Evolutionary conservation across 1,140 invertebrate species (phyloP), one percentile per base, ranked within the genome.

Genomic region (Mamestra configurata): DNA sequence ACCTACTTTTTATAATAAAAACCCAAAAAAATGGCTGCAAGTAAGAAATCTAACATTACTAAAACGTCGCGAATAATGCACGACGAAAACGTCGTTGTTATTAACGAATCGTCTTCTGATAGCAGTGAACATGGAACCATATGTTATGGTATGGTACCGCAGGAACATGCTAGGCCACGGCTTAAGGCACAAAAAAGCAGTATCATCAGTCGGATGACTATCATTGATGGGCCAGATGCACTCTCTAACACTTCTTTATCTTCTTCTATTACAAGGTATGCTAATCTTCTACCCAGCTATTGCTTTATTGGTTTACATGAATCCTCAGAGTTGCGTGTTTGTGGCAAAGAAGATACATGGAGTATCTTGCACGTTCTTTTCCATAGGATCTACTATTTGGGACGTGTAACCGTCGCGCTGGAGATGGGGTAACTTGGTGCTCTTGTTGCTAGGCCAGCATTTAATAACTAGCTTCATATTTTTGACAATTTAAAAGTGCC

Each of bases 191-290:
- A 37, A 1, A 55, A n/a, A 7, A 66, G 40, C 15, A 70, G 22
- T 27, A 22, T 13, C 10, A 31, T 13, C 20, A 31, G 68, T 22
- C 46, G 57, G 2, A 51, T 73, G 7, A 59, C 70, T 6, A 76
- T 78, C 7, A 68, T 80, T 4, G 82, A 83, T 10, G 46, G 49
- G 0, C 72, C 73, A 13, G 82, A 83, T 1, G 77, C 72, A 18
- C 49, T 75, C 0, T 87, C 87, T 0, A 79, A 66, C 2, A 49
- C 79, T 20, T 86, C 88, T 1, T 27, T 89, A 0, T 55, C 82
- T 8, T 83, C 86, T 15, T 85, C 86, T 20, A 84, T 89, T 43
- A 73, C 82, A 4, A 84, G 82, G 87, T 86, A 68, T 24, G 7
- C 20, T 49, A 13, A 40, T 4, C 2, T 13, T 13, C 3, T 68